Conservation (phyloP, 1,140 invertebrate species). For the Pogonomyrmex californicus region DNA sequence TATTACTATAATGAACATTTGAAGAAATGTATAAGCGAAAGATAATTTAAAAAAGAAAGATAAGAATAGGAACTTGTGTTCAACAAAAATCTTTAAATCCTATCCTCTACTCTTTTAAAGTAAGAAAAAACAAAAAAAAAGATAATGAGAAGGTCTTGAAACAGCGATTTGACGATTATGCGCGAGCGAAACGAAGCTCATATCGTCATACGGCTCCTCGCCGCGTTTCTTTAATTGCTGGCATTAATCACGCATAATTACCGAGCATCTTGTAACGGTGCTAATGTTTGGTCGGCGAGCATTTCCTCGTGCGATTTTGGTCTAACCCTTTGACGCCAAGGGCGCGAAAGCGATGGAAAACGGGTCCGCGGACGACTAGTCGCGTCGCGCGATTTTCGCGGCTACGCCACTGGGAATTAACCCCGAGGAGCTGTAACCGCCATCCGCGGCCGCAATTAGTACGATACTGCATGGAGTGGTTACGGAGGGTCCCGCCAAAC, state of each 20-base stretch:
- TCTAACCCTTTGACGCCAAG: conserved; percentile 81
- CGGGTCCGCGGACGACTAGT: not conserved
- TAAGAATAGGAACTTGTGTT: not conserved
- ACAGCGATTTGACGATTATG: conserved; percentile 36
- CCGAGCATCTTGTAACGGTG: conserved; percentile 81
- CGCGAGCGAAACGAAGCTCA: conserved; percentile 27
- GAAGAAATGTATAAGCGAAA: not conserved
- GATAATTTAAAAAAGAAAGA: not conserved
- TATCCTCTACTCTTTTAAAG: not conserved
- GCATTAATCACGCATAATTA: conserved; percentile 84
- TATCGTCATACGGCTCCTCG: conserved; percentile 59
- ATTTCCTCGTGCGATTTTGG: conserved; percentile 71
- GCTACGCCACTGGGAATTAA: conserved; percentile 83
- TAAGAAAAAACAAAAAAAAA: not conserved
- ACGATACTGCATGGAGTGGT: conserved; percentile 84
- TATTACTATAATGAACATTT: not conserved
- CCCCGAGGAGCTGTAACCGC: conserved; percentile 83
- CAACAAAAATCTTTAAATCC: conserved; percentile 1
- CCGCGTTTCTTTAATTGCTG: conserved; percentile 83
- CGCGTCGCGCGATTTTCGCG: conserved; percentile 40
- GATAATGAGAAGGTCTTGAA: conserved; percentile 5
- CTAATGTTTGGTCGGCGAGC: conserved; percentile 73
- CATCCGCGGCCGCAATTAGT: conserved; percentile 86
- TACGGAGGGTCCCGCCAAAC: conserved; percentile 75
- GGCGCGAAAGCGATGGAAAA: conserved; percentile 64